Percentiles rank a stretch among this genome's conserved stretches.
phyloP scores from a whole-genome alignment of 2,888 invertebrate genomes.

The Onchidella celtica region DNA sequence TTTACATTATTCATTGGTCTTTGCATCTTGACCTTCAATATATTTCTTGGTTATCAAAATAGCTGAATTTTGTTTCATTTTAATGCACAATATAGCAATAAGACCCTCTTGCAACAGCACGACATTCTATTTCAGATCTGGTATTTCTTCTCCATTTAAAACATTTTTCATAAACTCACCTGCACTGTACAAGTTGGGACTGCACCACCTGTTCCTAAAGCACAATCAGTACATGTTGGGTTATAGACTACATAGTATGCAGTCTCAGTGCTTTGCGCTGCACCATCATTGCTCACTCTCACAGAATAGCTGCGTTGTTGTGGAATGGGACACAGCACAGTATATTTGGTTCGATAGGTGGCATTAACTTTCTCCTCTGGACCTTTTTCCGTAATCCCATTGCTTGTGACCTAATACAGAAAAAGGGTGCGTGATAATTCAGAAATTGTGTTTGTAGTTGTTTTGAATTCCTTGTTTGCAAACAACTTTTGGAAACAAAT shows the following conservation, averaged over 20 bases:
- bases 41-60: no score
- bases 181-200: constrained; percentile 51
- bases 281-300: constrained; percentile 55
- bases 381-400: constrained; percentile 29
- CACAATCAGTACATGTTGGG: constrained; percentile 53
- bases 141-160: no score
- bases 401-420: constrained; percentile 51
- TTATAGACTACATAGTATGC: constrained; percentile 55
- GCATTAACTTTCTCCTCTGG: constrained; percentile 24
- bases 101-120: no score
- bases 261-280: constrained; percentile 28
- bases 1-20: no score
- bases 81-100: no score
- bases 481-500: no score
- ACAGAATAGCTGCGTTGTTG: constrained; percentile 53
- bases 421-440: not conserved
- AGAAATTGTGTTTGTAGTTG: no score
- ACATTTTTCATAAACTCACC: constrained; percentile 46
- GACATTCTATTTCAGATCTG: no score
- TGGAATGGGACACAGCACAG: constrained; percentile 56
- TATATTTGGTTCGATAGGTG: constrained; percentile 46
- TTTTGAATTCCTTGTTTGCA: no score
- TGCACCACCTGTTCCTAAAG: constrained; percentile 25
- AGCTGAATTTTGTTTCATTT: no score
- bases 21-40: no score